Evolutionary conservation across 1,140 invertebrate species (phyloP), one percentile per base, ranked within the genome.

Genomic region (Lerema accius): DNA sequence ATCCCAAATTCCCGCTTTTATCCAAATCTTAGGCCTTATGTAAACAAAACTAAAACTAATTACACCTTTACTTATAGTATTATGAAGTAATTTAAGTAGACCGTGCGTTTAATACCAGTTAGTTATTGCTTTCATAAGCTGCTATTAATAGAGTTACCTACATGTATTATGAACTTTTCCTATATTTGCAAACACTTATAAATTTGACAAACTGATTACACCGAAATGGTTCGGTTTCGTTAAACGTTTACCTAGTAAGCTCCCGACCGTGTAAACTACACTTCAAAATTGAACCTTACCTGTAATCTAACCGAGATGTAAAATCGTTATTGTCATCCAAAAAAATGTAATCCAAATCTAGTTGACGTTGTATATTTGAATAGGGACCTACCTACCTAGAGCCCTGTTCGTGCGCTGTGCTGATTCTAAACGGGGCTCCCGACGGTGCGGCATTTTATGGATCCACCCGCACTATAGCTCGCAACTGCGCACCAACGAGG

Each of bases 361-460:
- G 35, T 11, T 16, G 9, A 45, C 28, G 53, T 56, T 56, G 53
- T 56, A 56, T 56, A 56, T 56, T 56, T 56, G 13, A 43, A 32
- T 56, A 45, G 23, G 53, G 19, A 43, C 23, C 53, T 56, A 56
- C 53, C 53, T 56, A 56, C 53, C 53, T 56, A 56, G 17, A 56
- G 53, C 28, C 53, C 9, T 56, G 53, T 45, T 16, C 26, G 40
- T 42, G 32, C 28, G 37, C 7, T 45, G 40, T 56, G 53, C 53
- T 14, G 53, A 32, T 56, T 45, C 40, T 43, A 56, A 56, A 3
- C 0, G 7, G n/a, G n/a, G 10, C 35, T 37, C n/a, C 28, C 3
- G 6, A 32, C 28, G 28, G 6, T 32, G 28, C 28, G 3, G 2
- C 3, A 23, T 2, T n/a, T n/a, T n/a, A n/a, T n/a, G n/a, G n/a